phyloP scores from a whole-genome alignment of 1,140 invertebrate species.

The Drosophila nigromelanica region DNA sequence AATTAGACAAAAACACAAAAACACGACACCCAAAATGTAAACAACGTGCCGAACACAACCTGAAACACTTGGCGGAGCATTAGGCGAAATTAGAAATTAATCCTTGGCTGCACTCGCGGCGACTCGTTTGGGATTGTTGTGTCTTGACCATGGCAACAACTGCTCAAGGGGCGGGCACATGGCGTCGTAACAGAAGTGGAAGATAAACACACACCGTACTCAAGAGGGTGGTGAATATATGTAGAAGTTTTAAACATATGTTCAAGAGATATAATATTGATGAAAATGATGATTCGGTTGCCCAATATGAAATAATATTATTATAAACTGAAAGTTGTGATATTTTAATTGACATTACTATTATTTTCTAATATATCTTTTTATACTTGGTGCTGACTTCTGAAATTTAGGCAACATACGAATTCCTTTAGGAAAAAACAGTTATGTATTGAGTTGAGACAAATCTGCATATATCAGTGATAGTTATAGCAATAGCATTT shows the following conservation, averaged over 20 bases:
- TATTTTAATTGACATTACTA: too few species aligned
- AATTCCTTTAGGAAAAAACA: too few species aligned
- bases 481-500: too few species aligned
- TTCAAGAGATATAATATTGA: neutral
- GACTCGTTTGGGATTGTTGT: conserved; percentile 23
- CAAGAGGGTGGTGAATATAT: conserved; percentile 9
- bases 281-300: neutral
- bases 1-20: conserved; percentile 46
- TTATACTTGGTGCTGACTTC: too few species aligned
- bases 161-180: conserved; percentile 18
- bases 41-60: conserved; percentile 28
- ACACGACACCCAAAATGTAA: conserved; percentile 42
- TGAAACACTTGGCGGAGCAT: conserved; percentile 50
- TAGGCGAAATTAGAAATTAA: conserved; percentile 57
- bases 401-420: too few species aligned
- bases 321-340: neutral
- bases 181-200: neutral
- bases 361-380: too few species aligned
- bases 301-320: too few species aligned
- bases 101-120: conserved; percentile 38
- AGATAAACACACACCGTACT: neutral
- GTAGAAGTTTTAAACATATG: conserved; percentile 19
- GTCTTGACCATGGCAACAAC: conserved; percentile 44
- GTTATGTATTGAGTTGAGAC: too few species aligned
- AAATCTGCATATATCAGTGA: too few species aligned